Evolutionary conservation across 2,113 vertebrate genomes (phyloP).

Genomic region (Chrysemys picta): DNA sequence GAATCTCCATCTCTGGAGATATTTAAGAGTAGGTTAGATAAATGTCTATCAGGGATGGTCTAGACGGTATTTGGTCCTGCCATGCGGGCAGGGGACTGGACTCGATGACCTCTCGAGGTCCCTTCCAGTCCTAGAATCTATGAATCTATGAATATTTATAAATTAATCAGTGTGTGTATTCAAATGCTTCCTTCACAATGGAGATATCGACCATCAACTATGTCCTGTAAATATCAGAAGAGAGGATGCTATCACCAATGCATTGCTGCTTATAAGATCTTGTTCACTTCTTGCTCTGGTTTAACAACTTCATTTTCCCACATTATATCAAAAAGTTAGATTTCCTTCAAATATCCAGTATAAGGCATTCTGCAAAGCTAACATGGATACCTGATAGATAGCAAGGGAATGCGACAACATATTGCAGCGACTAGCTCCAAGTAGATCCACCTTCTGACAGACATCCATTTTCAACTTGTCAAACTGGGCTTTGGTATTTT

Average conservation of each 20-base stretch:
- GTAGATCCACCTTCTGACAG: constrained; percentile 88
- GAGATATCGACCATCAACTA: not conserved
- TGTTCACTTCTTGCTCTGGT: not conserved
- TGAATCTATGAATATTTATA: too few species aligned
- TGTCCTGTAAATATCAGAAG: not conserved
- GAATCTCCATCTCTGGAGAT: too few species aligned
- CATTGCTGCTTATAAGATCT: not conserved
- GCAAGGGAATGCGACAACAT: constrained; percentile 87
- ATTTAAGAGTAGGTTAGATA: too few species aligned
- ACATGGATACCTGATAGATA: constrained; percentile 77
- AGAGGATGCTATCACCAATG: not conserved
- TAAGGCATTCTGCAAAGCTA: not conserved
- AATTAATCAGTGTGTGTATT: not conserved
- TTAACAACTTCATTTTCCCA: not conserved
- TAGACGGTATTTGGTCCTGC: too few species aligned
- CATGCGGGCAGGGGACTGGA: too few species aligned
- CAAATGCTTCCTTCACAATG: not conserved
- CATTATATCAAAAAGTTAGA: not conserved
- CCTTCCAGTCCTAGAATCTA: too few species aligned
- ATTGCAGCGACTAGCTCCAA: constrained; percentile 86
- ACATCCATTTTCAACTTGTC: constrained; percentile 88
- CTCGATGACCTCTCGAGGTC: too few species aligned
- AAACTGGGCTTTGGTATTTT: constrained; percentile 83
- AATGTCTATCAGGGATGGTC: too few species aligned
- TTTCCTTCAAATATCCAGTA: not conserved